These are phyloP conservation scores for Semnopithecus entellus DNA, from an alignment of 2,113 vertebrate genomes.

Conservation along the genomic window DNA sequence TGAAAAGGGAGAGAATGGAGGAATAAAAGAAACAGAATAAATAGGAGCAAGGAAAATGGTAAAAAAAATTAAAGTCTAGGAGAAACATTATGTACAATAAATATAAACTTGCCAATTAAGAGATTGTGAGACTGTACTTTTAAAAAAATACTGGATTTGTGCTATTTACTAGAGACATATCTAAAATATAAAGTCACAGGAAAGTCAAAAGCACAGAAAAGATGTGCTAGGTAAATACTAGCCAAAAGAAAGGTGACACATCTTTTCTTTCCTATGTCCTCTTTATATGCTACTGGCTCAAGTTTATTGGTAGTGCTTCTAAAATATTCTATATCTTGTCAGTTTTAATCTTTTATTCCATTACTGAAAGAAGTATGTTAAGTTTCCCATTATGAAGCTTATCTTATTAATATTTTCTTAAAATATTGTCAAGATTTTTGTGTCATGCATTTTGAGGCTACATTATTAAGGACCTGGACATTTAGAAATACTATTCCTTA, in stretches of 20 bases:
- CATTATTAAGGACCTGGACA: background rate
- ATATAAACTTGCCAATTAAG: background rate
- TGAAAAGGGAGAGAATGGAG: background rate
- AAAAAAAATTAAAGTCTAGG: background rate
- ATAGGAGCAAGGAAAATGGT: background rate
- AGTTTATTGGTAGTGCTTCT: background rate
- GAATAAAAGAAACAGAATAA: background rate
- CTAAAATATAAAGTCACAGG: background rate
- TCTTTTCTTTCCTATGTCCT: background rate
- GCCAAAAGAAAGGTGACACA: background rate
- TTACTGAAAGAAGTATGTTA: background rate
- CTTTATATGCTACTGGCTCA: background rate
- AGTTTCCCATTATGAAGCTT: background rate
- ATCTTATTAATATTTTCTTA: background rate
- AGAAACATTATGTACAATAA: background rate
- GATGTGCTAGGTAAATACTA: background rate
- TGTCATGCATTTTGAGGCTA: background rate
- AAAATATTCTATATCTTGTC: background rate
- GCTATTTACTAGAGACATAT: background rate
- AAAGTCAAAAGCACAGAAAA: background rate
- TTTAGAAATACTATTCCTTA: background rate
- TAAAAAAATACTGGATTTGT: background rate
- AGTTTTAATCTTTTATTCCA: background rate
- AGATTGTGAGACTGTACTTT: background rate
- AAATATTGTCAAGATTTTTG: background rate